Conservation (phyloP, 1,140 invertebrate species). For the Cydia amplana region DNA sequence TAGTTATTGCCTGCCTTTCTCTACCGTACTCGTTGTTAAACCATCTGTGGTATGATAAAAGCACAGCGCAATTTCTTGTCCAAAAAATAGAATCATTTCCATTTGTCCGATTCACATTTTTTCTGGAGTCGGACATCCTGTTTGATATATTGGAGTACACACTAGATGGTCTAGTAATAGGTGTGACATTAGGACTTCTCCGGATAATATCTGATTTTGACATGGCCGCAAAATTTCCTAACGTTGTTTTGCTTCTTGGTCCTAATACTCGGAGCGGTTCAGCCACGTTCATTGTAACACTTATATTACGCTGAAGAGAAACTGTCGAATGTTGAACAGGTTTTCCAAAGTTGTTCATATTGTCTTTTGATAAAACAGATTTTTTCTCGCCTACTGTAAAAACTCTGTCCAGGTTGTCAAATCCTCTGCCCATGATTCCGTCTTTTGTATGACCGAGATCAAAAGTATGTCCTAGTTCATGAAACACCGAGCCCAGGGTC, state of each 20-base stretch:
- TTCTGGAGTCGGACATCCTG: conserved; percentile 72
- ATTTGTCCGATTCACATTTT: conserved; percentile 69
- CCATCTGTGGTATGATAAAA: conserved; percentile 84
- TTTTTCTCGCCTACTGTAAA: conserved; percentile 82
- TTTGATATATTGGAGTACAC: conserved; percentile 75
- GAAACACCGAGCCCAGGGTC: conserved; percentile 94
- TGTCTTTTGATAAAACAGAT: conserved; percentile 68
- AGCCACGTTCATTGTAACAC: conserved; percentile 77
- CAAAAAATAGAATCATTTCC: conserved; percentile 82
- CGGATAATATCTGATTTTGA: conserved; percentile 77
- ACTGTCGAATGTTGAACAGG: conserved; percentile 72
- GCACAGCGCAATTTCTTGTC: conserved; percentile 84
- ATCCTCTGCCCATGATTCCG: conserved; percentile 97
- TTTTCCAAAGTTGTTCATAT: conserved; percentile 76
- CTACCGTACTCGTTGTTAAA: conserved; percentile 78
- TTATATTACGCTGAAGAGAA: conserved; percentile 75
- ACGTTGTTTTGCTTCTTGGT: conserved; percentile 77
- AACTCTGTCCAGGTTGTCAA: conserved; percentile 91
- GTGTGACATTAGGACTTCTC: conserved; percentile 75
- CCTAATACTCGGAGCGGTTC: conserved; percentile 73
- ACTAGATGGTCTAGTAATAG: conserved; percentile 76
- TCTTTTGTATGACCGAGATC: conserved; percentile 94
- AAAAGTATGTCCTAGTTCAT: conserved; percentile 97
- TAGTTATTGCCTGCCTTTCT: conserved; percentile 79
- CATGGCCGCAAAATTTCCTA: conserved; percentile 77